Evolutionary conservation across 2,113 vertebrate species (phyloP).

Genomic region (Amblyornis subalaris): DNA sequence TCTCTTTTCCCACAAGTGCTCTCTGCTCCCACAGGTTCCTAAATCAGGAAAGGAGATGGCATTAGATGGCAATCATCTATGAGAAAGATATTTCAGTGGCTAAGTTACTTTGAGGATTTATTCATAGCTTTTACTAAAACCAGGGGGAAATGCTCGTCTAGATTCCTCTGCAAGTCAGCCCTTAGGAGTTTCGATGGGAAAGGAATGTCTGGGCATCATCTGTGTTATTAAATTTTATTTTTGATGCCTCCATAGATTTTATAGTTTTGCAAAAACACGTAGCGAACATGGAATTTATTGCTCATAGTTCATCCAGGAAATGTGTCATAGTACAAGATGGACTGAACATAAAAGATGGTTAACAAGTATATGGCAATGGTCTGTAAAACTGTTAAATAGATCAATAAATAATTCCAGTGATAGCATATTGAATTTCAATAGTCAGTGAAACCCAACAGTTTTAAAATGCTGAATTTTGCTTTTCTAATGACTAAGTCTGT

Average conservation of each 20-base stretch:
- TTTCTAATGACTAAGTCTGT: background rate
- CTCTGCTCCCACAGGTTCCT: background rate
- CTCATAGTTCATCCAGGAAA: constrained; percentile 15
- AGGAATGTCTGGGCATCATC: constrained; percentile 19
- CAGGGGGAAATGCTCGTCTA: background rate
- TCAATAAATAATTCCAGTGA: constrained; percentile 48
- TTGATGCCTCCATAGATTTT: background rate
- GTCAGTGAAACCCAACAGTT: background rate
- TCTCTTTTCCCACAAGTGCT: background rate
- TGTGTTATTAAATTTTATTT: constrained; percentile 29
- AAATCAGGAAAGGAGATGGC: background rate
- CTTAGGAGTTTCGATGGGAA: background rate
- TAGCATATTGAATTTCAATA: constrained; percentile 38
- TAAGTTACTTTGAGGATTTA: constrained; percentile 13
- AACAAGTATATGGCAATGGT: background rate
- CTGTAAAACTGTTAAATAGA: constrained; percentile 28
- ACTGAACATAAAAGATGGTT: constrained; percentile 19
- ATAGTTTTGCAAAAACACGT: background rate
- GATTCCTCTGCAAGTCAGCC: background rate
- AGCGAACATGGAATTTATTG: constrained; percentile 24
- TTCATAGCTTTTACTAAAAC: constrained; percentile 4
- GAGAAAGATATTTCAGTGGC: background rate
- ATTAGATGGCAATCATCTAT: background rate
- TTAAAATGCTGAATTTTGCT: constrained; percentile 36
- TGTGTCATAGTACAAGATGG: constrained; percentile 4